phyloP scores from a whole-genome alignment of 1,140 invertebrate species.

The Drosophila watanabei region DNA sequence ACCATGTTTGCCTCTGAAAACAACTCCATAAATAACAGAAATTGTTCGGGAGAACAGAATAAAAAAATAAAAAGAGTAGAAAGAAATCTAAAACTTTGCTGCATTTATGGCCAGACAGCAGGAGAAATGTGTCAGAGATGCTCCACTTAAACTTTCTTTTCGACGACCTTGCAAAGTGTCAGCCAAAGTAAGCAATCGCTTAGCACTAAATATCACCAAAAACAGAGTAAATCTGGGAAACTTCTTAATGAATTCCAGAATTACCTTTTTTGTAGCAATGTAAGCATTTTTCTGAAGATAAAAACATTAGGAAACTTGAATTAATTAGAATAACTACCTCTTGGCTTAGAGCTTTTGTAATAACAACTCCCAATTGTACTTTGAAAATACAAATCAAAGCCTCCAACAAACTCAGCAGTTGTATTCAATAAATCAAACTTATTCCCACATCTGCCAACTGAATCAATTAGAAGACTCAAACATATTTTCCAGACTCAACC shows the following conservation, averaged over 20 bases:
- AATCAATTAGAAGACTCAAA: slow-evolving; percentile 48
- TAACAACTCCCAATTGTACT: neutral
- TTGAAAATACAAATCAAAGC: neutral
- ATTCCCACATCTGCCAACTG: slow-evolving; percentile 4
- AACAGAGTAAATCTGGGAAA: neutral
- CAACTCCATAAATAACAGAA: slow-evolving; percentile 72
- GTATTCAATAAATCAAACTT: slow-evolving; percentile 7
- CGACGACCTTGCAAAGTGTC: slow-evolving; percentile 47
- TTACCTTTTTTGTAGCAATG: neutral
- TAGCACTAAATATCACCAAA: slow-evolving; percentile 11
- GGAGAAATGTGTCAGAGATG: slow-evolving; percentile 45
- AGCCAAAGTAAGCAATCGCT: slow-evolving; percentile 22
- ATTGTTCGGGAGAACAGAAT: slow-evolving; percentile 7
- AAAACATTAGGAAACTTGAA: neutral
- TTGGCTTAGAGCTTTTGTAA: too few relatives aligned
- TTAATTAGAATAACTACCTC: slow-evolving; percentile 21
- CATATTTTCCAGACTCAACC: slow-evolving; percentile 3
- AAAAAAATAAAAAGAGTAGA: slow-evolving; percentile 1
- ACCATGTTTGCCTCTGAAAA: slow-evolving; percentile 52
- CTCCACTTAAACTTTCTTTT: slow-evolving; percentile 41
- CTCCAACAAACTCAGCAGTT: neutral
- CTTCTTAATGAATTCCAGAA: slow-evolving; percentile 17
- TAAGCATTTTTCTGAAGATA: neutral
- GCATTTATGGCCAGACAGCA: slow-evolving; percentile 22
- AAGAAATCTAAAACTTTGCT: slow-evolving; percentile 24